Evolutionary conservation across 2,888 invertebrate species (phyloP), one percentile per base, ranked within the genome.

Genomic region (Globia sparganii): DNA sequence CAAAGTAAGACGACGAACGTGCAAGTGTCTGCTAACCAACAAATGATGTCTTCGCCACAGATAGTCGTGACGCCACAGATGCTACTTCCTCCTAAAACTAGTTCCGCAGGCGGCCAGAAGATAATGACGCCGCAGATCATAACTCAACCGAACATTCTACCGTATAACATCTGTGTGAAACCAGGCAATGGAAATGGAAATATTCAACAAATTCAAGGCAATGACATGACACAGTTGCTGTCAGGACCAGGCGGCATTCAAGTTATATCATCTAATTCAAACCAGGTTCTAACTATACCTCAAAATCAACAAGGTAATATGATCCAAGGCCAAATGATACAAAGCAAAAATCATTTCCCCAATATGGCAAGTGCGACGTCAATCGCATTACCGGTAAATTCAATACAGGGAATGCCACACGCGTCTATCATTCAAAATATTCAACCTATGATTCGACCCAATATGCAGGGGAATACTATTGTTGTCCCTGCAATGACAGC

Each of bases 61-160:
- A 96, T 97, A 71, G 96, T 97, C 43, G 97, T 97, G 15, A 96
- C 97, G 2, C 97, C 97, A 31, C 97, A 97, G 85, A 96, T 97
- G 96, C 88, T 97, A 68, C 86, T 96, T 40, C 97, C 96, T 8
- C 95, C 96, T 2, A 97, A 97, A 91, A 95, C 95, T 43, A 95
- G 94, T 86, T 90, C 94, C 15, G 92, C 94, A 4, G 89, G 91
- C 46, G 94, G 93, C 2, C 95, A 96, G 78, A 97, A 97, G 89
- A 92, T 96, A 8, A 94, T 96, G 92, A 85, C 94, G 0, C 95
- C 96, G 0, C 96, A 96, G 88, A 92, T 96, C 72, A 95, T 96
- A 66, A 94, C 96, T n/a, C 96, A 96, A 87, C 95, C 94, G 25
- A 94, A 95, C 13, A 87, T 96, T 73, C 85, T 97, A 21, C 97